Base-by-base conservation (phyloP, 1,140 invertebrate genomes). In the Trichoplusia ni region DNA sequence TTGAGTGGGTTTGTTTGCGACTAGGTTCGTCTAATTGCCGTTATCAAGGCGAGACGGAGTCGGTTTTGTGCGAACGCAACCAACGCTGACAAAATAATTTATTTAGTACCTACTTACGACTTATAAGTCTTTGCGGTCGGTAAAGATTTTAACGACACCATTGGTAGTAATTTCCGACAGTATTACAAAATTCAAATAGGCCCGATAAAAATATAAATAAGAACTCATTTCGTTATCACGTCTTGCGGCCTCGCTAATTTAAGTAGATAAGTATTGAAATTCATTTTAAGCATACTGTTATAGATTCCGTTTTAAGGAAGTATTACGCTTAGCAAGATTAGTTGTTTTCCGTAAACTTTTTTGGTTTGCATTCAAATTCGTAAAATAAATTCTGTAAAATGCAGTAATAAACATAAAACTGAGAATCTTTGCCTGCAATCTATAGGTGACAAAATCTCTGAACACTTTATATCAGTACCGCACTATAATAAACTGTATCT, bases 11-110 rank as follows among this genome's bases (percentile, higher is more conserved):
- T 71, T 74, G 72, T 71, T 72, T 64, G 37, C 51, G 37, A 53
- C 60, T 69, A 51, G 51, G 64, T 69, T 65, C 51, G 59, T 72
- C 65, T 72, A 72, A 75, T 75, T 72, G 69, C 56, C 66, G 56
- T 69, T 69, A 75, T 75, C 73, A 67, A 69, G 38, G 25, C 16
- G 35, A 38, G 54, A 38, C 7, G 51, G n/a, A 53, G 40, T 9
- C 47, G 51, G 46, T 46, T 59, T 63, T 59, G 58, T 66, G 46
- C 60, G 46, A 16, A 27, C 25, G 16, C 67, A 49, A 27, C 13
- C 29, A 16, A 46, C 31, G 29, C 27, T 25, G 33, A 60, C 46
- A 54, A 69, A 69, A 65, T 67, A 58, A 73, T 73, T 73, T 21
- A 64, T 47, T 54, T 61, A 67, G 70, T 65, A 65, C 42, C 21